Evolutionary conservation across 2,888 invertebrate genomes (phyloP), one percentile per base, ranked within the genome.

Genomic region (Theretra japonica): DNA sequence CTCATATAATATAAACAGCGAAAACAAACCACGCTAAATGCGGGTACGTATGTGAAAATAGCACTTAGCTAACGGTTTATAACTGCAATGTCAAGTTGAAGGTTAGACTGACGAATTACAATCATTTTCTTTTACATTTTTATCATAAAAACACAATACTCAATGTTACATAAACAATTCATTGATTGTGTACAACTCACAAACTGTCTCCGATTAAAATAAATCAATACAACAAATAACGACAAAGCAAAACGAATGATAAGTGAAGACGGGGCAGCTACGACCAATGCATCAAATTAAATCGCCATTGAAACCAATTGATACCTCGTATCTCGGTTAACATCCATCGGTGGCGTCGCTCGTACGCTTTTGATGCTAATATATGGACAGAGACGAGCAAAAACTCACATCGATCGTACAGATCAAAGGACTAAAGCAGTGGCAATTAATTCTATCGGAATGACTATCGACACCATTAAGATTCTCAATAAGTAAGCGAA

Each of bases 221-320:
- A 50, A 50, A 60, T 70, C 60, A 76, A 73, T 71, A 73, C 28
- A 70, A 75, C 41, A 25, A 71, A 71, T 60, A 74, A 59, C 72
- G 70, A 57, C 62, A 72, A 72, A 75, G 69, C 68, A 78, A 77
- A 73, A 73, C 72, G 60, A 74, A 73, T 72, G 73, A 79, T 74
- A 75, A 75, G 56, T 74, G 72, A 72, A 76, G 73, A 75, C 76
- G 76, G 77, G 76, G 81, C 82, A 83, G 82, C 78, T 85, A 80
- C 78, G 76, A 83, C 80, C 84, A 79, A 86, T 87, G 81, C 80
- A 85, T 86, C 86, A 86, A 88, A 90, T 88, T 84, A 88, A 89
- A 88, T 86, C 76, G 80, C 83, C 85, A 91, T 91, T 90, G 86
- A 87, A 83, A 82, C 80, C 89, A 90, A 91, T 90, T 89, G 87